Base-by-base conservation (phyloP, 2,113 vertebrate species). In the Neomonachus schauinslandi region DNA sequence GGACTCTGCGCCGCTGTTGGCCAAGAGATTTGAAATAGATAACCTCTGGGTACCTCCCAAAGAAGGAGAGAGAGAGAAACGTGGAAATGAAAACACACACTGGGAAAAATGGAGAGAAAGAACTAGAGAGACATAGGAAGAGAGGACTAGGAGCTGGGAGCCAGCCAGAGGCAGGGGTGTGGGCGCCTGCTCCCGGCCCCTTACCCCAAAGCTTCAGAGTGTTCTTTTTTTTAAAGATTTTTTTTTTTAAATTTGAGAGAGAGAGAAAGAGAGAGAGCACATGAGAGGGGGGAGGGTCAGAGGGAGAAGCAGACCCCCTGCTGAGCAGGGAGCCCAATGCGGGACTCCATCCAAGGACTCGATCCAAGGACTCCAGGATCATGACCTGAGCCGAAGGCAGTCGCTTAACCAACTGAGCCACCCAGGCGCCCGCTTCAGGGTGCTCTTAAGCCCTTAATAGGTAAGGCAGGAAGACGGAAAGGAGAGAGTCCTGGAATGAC, bases 61-160 rank as follows among this genome's bases (percentile, higher is more conserved):
- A 82, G 89, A 86, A 89, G 51, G 67, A 31, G 80, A 57, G 81
- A 69, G 85, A 69, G 67, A 88, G 83, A 95, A 91, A 97, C 97
- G 96, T 85, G 42, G 89, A 98, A 98, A 98, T 97, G 98, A 98
- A 76, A 95, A 46, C 28, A 51, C 2, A 80, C 16, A 42, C 10
- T 42, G 97, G 51, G 19, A 36, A 74, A 74, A 89, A 15, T 2
- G 77, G n/a, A 57, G 49, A 90, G 63, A 63, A 71, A 36, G 22
- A 59, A 22, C 22, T 63, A 82, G 55, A 96, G 63, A 49, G n/a
- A 46, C 46, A 22, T 5, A 65, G 63, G 74, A 61, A 84, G 83
- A n/a, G 26, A 81, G 65, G 26, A 33, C 53, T 16, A 82, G 22
- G 69, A 15, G 59, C n/a, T 67, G 63, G 16, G 84, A 82, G 18